phyloP scores from a whole-genome alignment of 2,888 invertebrate species.

The Raillietiella orientalis region DNA sequence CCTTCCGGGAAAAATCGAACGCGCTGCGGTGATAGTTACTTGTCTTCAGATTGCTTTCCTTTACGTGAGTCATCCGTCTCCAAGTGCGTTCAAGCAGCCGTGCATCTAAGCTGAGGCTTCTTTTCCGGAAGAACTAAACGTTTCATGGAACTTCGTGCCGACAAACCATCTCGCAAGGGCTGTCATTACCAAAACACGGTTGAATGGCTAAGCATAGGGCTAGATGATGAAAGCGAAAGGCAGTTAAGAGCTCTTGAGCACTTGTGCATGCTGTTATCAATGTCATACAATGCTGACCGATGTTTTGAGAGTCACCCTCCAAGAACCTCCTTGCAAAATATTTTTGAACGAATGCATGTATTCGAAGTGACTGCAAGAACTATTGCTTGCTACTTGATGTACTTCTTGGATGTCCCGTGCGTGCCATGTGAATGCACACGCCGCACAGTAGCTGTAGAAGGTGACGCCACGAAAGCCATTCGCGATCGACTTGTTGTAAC shows the following conservation, averaged over 20 bases:
- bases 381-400: constrained; percentile 92
- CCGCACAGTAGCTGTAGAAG: constrained; percentile 87
- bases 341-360: constrained; percentile 88
- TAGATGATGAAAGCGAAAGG: constrained; percentile 93
- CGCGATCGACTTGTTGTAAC: constrained; percentile 79
- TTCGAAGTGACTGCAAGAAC: constrained; percentile 96
- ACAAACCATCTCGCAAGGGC: too few relatives aligned
- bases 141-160: too few relatives aligned
- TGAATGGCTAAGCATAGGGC: constrained; percentile 94
- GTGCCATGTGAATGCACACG: constrained; percentile 98
- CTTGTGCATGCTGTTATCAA: constrained; percentile 88
- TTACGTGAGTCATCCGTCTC: too few relatives aligned
- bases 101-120: too few relatives aligned
- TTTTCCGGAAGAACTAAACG: too few relatives aligned
- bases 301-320: constrained; percentile 99
- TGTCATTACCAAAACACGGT: constrained; percentile 85
- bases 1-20: too few relatives aligned
- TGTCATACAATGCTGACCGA: constrained; percentile 98
- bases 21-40: too few relatives aligned
- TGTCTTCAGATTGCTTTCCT: too few relatives aligned
- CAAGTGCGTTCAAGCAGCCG: too few relatives aligned
- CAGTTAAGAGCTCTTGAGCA: constrained; percentile 95
- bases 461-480: constrained; percentile 89
- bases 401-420: too few relatives aligned
- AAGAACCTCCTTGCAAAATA: constrained; percentile 74